Evolutionary conservation across 2,888 invertebrate species (phyloP), one percentile per base, ranked within the genome.

Genomic region (Galeruca laticollis): DNA sequence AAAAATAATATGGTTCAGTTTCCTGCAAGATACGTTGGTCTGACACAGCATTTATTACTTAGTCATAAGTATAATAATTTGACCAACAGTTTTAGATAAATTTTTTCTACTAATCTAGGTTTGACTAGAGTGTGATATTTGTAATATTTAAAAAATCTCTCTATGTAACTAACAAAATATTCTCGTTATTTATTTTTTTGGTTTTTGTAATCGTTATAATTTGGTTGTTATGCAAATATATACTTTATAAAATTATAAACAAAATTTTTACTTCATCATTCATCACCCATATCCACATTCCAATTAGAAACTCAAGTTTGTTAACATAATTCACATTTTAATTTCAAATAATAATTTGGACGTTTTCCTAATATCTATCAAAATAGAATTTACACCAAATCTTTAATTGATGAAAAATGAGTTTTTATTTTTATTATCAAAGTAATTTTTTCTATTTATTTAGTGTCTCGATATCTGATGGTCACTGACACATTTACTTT

Each of bases 131-230:
- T 62, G 62, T 62, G 62, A 62, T 62, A 62, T 51, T 51, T 61
- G 11, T 60, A 18, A 60, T 49, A 60, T 31, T 26, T 8, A 51
- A 37, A 21, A 35, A 20, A 52, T 21, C 3, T 51, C n/a, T 18
- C 51, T 49, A 21, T 54, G 31, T 26, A 51, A 67, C 35, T 67
- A 60, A 52, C 60, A n/a, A 51, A 26, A 33, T 52, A 43, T 54
- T 57, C n/a, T 66, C 15, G 51, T 66, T 60, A 60, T 26, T 67
- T 67, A 49, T 66, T 60, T 51, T 59, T 54, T 43, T 67, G 60
- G 43, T 60, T 67, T 66, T 60, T 60, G 67, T 67, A 67, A 37
- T 60, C 43, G 67, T 67, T 67, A 54, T 49, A 40, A 26, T 67
- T 40, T 67, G 52, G 54, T 67, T 54, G 52, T 60, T 60, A 67